Evolutionary conservation across 2,888 invertebrate species (phyloP).

Genomic region (Bursaphelenchus okinawaensis): DNA sequence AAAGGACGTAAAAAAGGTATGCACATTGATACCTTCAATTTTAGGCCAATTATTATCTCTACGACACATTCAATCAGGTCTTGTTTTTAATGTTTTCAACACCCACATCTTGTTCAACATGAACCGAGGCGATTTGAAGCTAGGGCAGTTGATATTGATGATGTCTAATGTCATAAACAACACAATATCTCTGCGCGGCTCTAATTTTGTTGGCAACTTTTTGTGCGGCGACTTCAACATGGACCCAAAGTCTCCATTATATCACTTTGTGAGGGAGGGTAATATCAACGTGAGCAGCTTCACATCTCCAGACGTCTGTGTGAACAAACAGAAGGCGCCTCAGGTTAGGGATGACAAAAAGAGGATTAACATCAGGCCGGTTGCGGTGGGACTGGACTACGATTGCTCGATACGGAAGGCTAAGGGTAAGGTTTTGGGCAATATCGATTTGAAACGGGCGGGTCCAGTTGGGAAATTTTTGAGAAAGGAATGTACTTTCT

Average conservation of each 20-base stretch:
- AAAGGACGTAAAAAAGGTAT: background rate
- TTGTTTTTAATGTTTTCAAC: slow-evolving; percentile 72
- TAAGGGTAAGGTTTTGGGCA: background rate
- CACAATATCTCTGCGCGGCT: slow-evolving; percentile 42
- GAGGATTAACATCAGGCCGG: no score
- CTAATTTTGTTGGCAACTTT: slow-evolving; percentile 60
- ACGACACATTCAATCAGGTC: slow-evolving; percentile 21
- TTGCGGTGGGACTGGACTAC: background rate
- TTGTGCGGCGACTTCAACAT: slow-evolving; percentile 90
- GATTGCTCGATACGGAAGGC: background rate
- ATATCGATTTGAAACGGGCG: no score
- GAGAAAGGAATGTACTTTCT: no score
- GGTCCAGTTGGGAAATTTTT: no score
- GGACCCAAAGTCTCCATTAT: slow-evolving; percentile 70
- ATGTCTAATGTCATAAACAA: slow-evolving; percentile 78
- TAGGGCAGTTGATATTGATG: slow-evolving; percentile 79
- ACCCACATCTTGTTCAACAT: slow-evolving; percentile 93
- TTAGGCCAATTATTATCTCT: slow-evolving; percentile 39
- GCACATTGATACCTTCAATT: background rate
- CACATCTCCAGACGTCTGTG: no score
- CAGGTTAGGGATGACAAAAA: no score
- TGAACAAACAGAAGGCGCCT: no score
- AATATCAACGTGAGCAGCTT: slow-evolving; percentile 1
- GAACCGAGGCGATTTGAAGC: slow-evolving; percentile 76
- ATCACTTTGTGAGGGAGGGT: slow-evolving; percentile 69